Evolutionary conservation across 2,888 invertebrate species (phyloP), one percentile per base, ranked within the genome.

Genomic region (Pycnomerus fuliginosus): DNA sequence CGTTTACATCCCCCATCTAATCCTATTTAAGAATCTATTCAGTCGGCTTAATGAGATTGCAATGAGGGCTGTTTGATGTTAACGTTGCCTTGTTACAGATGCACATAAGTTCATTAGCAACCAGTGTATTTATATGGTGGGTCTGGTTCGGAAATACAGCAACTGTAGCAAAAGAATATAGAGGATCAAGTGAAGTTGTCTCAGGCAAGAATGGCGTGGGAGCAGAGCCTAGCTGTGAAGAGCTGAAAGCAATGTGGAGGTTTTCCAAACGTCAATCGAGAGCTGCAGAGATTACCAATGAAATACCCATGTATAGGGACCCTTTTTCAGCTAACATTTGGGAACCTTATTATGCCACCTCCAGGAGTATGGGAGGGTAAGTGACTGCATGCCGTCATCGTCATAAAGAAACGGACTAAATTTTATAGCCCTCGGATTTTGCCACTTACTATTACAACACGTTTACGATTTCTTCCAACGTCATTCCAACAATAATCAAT

Each of bases 231-330:
- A 84, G 83, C 35, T 93, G 93, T 69, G 90, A 91, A 55, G 87
- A 92, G 66, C 76, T 93, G 32, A 83, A 90, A 46, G 87, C 88
- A 5, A 92, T 93, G 90, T 93, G 92, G 93, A 84, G 87, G 70
- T 89, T 90, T 74, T 91, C 90, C 10, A 90, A 90, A 71, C 74
- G 92, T 44, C 91, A 92, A 73, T 89, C 90, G 32, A 79, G 91
- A 23, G 88, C 90, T 10, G 87, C 90, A 3, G 90, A 91, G 72
- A 83, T 87, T 53, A 88, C 89, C 63, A 92, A 91, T 70, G 89
- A 90, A 74, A 84, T 91, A 57, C 89, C 87, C 52, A 83, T 85
- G 46, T 89, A 85, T 72, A 81, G 85, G 35, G 90, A 90, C 66
- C 89, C 89, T 0, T 86, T 90, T 60, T 80, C 83, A 53, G 85